phyloP scores from a whole-genome alignment of 2,888 invertebrate genomes.

The Seira musarum region DNA sequence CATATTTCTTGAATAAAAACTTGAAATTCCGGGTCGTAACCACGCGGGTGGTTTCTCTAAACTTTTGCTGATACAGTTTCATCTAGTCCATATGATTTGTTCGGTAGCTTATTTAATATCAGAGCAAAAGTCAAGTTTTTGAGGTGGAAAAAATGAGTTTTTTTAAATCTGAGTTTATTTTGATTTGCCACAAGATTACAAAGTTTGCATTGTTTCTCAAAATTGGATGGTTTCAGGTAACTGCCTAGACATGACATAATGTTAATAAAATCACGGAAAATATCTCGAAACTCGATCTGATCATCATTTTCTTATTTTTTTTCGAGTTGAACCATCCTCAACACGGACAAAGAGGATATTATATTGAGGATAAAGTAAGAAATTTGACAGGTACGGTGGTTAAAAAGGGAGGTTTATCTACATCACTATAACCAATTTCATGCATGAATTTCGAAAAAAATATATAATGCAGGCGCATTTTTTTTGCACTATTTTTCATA shows the following conservation, averaged over 20 bases:
- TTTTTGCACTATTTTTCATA: too few relatives aligned
- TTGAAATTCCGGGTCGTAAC: conserved; percentile 70
- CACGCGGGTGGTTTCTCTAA: conserved; percentile 66
- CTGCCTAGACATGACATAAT: conserved; percentile 49
- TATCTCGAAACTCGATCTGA: conserved; percentile 11
- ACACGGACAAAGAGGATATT: not conserved
- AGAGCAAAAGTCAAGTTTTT: not conserved
- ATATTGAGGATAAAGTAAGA: not conserved
- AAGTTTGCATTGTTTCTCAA: conserved; percentile 50
- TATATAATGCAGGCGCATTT: too few relatives aligned
- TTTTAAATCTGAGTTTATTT: conserved; percentile 43
- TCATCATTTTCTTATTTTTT: not conserved
- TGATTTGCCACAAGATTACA: conserved; percentile 54
- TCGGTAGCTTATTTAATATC: conserved; percentile 21
- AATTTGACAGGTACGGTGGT: not conserved
- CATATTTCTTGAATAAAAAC: conserved; percentile 68
- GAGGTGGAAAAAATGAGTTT: not conserved
- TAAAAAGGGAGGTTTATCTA: not conserved
- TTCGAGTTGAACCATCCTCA: not conserved
- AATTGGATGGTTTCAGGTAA: conserved; percentile 42
- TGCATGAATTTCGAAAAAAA: too few relatives aligned
- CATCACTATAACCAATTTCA: too few relatives aligned
- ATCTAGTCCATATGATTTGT: conserved; percentile 35
- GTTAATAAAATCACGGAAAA: conserved; percentile 49
- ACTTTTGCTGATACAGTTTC: conserved; percentile 43